Evolutionary conservation across 2,888 invertebrate species (phyloP).

Genomic region (Hyles lineata): DNA sequence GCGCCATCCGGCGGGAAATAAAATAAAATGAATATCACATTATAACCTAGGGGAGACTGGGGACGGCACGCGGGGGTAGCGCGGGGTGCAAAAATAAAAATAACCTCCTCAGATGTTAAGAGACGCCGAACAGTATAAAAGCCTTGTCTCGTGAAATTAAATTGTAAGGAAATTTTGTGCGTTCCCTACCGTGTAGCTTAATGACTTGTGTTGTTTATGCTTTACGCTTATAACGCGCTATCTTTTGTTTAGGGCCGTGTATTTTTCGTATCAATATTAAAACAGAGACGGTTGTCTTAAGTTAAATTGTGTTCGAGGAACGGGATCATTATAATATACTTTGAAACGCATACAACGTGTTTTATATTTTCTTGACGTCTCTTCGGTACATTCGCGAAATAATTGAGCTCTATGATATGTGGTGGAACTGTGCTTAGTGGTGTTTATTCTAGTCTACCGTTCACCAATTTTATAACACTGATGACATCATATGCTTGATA

Average conservation of each 20-base stretch:
- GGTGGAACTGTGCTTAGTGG: too few species aligned
- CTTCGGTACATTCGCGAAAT: background rate
- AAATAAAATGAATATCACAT: conserved; percentile 76
- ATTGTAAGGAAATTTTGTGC: conserved; percentile 59
- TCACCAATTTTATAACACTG: too few species aligned
- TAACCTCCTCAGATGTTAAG: conserved; percentile 57
- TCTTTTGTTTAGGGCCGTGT: conserved; percentile 26
- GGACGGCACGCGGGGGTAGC: background rate
- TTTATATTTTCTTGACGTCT: conserved; percentile 10
- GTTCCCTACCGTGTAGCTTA: conserved; percentile 48
- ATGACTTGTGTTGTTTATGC: conserved; percentile 56
- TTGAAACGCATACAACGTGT: background rate
- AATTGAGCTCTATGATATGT: background rate
- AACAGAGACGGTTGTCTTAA: conserved; percentile 24
- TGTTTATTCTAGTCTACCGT: too few species aligned
- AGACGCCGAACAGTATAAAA: conserved; percentile 57
- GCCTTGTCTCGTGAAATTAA: conserved; percentile 61
- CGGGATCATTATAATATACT: conserved; percentile 15
- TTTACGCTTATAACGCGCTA: conserved; percentile 38
- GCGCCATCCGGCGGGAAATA: conserved; percentile 72
- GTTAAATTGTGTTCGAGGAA: conserved; percentile 23
- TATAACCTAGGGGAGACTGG: conserved; percentile 38
- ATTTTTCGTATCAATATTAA: conserved; percentile 29
- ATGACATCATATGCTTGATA: too few species aligned
- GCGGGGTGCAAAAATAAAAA: conserved; percentile 54